These are phyloP conservation scores for Amorpha juglandis DNA, from an alignment of 2,888 invertebrate genomes.

Conservation along the genomic window DNA sequence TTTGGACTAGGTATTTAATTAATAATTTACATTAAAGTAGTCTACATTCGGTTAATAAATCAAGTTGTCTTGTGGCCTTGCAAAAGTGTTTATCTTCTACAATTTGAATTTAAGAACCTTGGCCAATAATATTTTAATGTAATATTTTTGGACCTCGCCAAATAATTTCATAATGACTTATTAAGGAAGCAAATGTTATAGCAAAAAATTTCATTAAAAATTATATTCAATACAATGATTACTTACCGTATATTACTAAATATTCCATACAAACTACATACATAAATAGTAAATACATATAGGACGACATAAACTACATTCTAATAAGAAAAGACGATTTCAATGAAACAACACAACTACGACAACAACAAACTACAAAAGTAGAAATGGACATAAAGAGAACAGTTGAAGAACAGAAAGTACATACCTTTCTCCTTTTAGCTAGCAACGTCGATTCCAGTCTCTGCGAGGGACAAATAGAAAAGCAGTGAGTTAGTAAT, in stretches of 20 bases:
- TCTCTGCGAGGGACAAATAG: constrained; percentile 23
- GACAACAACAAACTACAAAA: neutral
- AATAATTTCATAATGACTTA: no score
- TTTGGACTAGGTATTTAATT: no score
- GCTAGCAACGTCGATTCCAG: constrained; percentile 18
- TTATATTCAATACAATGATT: neutral
- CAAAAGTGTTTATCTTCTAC: no score
- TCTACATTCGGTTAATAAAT: no score
- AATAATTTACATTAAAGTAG: no score
- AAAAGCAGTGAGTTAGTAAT: constrained; percentile 21
- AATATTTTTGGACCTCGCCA: no score
- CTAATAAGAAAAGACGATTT: neutral
- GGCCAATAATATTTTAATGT: neutral
- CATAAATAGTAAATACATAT: neutral
- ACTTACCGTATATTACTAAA: neutral
- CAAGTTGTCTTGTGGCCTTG: no score
- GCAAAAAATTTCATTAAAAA: no score
- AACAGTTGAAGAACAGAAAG: neutral
- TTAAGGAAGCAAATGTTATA: no score
- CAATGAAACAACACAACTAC: neutral
- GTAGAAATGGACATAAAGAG: neutral
- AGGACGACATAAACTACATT: neutral
- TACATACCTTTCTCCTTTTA: constrained; percentile 17
- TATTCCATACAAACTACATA: neutral
- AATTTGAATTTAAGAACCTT: no score